Evolutionary conservation across 2,888 invertebrate species (phyloP).

Genomic region (Campoplex capitator): DNA sequence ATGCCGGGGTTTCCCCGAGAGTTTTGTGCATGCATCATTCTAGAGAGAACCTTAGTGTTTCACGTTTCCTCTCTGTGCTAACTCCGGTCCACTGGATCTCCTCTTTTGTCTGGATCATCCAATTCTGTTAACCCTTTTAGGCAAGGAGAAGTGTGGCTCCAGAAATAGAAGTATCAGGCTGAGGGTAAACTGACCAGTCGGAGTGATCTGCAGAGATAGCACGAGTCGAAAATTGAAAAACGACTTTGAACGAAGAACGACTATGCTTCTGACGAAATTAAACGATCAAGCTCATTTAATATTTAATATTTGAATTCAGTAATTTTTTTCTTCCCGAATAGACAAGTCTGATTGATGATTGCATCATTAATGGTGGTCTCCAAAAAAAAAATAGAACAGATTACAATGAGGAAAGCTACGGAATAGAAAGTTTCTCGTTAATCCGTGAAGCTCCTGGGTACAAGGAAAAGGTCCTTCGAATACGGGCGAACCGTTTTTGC

Average conservation of each 20-base stretch:
- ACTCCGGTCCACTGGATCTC: slow-evolving; percentile 68
- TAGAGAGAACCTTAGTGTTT: slow-evolving; percentile 68
- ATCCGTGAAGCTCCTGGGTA: slow-evolving; percentile 24
- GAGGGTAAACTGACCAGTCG: slow-evolving; percentile 21
- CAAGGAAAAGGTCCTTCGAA: slow-evolving; percentile 29
- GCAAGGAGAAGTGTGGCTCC: slow-evolving; percentile 44
- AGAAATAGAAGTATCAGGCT: background rate
- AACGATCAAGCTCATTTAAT: too few relatives aligned
- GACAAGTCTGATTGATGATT: background rate
- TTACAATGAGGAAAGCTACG: background rate
- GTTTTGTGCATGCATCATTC: slow-evolving; percentile 71
- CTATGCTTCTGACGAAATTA: too few relatives aligned
- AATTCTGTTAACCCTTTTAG: slow-evolving; percentile 66
- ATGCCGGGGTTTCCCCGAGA: slow-evolving; percentile 76
- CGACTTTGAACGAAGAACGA: too few relatives aligned
- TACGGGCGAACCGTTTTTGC: slow-evolving; percentile 51
- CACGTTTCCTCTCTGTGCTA: slow-evolving; percentile 46
- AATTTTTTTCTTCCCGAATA: background rate
- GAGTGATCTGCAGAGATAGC: background rate
- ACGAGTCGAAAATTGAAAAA: background rate
- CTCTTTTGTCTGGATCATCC: slow-evolving; percentile 83
- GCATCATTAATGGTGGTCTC: background rate
- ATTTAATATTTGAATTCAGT: background rate
- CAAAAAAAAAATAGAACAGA: background rate
- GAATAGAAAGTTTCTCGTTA: background rate